phyloP scores from a whole-genome alignment of 2,113 vertebrate genomes.

The Sceloporus tristichus region DNA sequence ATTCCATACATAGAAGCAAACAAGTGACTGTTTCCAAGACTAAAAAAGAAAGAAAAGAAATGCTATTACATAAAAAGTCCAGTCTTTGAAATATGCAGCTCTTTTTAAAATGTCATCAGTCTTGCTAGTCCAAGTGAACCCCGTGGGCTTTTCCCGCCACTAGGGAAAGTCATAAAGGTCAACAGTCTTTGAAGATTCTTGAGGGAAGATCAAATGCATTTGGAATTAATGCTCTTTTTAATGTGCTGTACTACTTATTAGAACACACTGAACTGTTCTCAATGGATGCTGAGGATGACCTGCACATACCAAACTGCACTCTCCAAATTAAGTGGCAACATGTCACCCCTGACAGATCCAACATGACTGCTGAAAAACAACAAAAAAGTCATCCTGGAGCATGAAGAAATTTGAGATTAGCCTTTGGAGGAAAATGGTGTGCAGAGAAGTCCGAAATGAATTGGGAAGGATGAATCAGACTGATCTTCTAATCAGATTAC shows the following conservation, averaged over 20 bases:
- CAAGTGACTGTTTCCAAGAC: slow-evolving; percentile 4
- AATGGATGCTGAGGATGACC: not conserved
- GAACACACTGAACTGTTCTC: slow-evolving; percentile 21
- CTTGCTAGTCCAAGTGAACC: slow-evolving; percentile 17
- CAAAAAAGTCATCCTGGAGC: not conserved
- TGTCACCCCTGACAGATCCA: not conserved
- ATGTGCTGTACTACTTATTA: not conserved
- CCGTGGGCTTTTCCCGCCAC: not conserved
- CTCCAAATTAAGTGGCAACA: not conserved
- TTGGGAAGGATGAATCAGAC: not conserved
- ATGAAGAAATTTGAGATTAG: slow-evolving; percentile 6
- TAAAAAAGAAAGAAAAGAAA: not conserved
- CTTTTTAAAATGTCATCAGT: slow-evolving; percentile 31
- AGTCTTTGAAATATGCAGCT: slow-evolving; percentile 19
- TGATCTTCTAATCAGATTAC: not conserved
- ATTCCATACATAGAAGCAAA: not conserved
- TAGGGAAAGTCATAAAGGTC: slow-evolving; percentile 28
- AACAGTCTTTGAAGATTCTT: slow-evolving; percentile 40
- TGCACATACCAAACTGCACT: not conserved
- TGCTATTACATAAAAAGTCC: slow-evolving; percentile 6
- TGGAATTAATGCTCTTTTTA: slow-evolving; percentile 36
- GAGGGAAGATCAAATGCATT: not conserved
- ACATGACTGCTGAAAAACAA: not conserved
- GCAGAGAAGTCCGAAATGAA: not conserved
- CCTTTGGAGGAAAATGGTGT: not conserved